phyloP scores from a whole-genome alignment of 2,888 invertebrate genomes.

The Clitarchus hookeri region DNA sequence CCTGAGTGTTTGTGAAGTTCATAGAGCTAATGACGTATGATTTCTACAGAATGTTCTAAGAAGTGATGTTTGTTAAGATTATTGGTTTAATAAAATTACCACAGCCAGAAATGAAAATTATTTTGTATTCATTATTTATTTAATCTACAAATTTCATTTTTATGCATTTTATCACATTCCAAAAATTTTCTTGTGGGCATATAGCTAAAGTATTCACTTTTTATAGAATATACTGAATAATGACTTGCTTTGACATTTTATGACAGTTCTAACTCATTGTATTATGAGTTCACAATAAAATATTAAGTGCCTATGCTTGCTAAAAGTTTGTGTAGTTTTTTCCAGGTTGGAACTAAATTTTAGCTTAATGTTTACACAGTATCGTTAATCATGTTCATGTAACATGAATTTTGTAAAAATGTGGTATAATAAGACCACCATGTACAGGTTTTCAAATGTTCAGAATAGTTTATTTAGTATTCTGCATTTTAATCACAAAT shows the following conservation, averaged over 20 bases:
- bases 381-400: neutral
- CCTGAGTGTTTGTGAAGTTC: too few relatives aligned
- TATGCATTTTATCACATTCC: neutral
- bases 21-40: too few relatives aligned
- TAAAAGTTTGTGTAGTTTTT: neutral
- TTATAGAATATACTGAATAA: too few relatives aligned
- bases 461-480: neutral
- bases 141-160: neutral
- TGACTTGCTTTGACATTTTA: neutral
- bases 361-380: neutral
- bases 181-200: neutral
- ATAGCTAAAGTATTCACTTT: too few relatives aligned
- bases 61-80: too few relatives aligned
- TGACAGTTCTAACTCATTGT: neutral
- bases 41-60: too few relatives aligned
- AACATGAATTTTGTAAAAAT: neutral
- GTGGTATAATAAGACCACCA: neutral
- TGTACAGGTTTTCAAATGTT: neutral
- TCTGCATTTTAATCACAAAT: neutral
- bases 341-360: neutral
- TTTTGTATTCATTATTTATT: neutral
- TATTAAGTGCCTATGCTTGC: constrained; percentile 1
- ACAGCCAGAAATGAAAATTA: too few relatives aligned
- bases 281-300: neutral
- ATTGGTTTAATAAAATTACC: neutral